Conservation (phyloP, 2,888 invertebrate genomes). For the Apodemia duryi region DNA sequence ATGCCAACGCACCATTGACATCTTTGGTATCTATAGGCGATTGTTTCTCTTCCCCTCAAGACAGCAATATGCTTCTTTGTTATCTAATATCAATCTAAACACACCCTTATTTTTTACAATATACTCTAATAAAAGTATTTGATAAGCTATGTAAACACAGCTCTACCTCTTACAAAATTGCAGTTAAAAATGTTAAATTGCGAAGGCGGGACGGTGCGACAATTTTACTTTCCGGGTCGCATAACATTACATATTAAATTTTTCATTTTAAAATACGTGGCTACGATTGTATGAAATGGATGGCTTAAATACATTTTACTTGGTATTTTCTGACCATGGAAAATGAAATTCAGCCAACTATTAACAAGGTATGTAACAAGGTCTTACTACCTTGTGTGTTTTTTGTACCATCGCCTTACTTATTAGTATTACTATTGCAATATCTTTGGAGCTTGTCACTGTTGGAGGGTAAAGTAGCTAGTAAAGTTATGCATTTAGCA, state of each 20-base stretch:
- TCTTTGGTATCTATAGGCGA: too few species aligned
- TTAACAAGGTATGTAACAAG: too few species aligned
- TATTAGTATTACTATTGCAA: too few species aligned
- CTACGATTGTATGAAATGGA: background rate
- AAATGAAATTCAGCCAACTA: too few species aligned
- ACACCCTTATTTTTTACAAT: background rate
- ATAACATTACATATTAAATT: slow-evolving; percentile 4
- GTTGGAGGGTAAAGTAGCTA: too few species aligned
- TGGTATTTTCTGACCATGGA: background rate
- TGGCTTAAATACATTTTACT: background rate
- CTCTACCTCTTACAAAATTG: background rate
- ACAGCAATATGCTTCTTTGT: too few species aligned
- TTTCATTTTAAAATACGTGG: slow-evolving; percentile 4
- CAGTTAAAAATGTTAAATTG: slow-evolving; percentile 2
- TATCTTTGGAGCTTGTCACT: too few species aligned
- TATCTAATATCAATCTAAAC: background rate
- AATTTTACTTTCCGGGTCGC: slow-evolving; percentile 4
- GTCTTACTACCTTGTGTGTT: too few species aligned
- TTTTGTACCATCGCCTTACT: too few species aligned
- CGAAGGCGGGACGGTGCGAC: background rate
- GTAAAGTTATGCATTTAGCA: too few species aligned
- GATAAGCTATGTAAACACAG: background rate
- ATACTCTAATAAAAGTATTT: background rate
- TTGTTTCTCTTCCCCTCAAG: too few species aligned
- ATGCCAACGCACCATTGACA: too few species aligned